Conservation (phyloP, 2,888 invertebrate genomes). For the Ashinkailepas kermadecensis region DNA sequence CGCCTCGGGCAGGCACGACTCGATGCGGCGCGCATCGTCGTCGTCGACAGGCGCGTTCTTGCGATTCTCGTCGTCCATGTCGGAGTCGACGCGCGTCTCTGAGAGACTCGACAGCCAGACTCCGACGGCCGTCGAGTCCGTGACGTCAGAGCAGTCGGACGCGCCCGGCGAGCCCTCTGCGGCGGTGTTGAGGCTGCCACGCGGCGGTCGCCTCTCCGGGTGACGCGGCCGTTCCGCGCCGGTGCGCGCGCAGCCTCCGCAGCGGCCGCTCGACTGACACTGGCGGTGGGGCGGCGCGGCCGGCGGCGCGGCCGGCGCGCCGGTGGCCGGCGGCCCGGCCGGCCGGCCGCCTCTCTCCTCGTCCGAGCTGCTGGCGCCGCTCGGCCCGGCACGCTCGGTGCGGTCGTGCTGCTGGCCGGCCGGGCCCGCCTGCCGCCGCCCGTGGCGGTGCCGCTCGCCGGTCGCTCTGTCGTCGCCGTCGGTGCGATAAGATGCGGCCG, state of each 20-base stretch:
- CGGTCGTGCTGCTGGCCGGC: neutral
- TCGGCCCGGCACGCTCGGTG: neutral
- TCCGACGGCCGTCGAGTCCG: too few relatives aligned
- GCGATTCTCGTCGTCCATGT: conserved; percentile 11
- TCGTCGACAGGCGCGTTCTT: neutral
- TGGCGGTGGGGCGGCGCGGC: neutral
- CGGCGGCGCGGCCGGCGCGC: neutral
- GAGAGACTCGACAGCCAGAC: neutral
- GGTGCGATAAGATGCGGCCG: too few relatives aligned
- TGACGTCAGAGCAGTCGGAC: too few relatives aligned
- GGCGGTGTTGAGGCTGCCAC: too few relatives aligned
- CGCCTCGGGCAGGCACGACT: neutral
- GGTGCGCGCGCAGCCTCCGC: neutral
- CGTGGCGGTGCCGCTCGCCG: neutral
- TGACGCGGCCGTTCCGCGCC: too few relatives aligned
- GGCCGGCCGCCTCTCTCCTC: conserved; percentile 3
- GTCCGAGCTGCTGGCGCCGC: neutral
- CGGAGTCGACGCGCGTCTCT: neutral
- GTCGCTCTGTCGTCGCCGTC: too few relatives aligned
- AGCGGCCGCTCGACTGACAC: neutral
- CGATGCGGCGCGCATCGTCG: neutral
- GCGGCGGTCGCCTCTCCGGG: too few relatives aligned
- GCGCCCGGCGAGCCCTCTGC: too few relatives aligned
- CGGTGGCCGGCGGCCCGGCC: neutral
- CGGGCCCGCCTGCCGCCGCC: neutral